Conservation (phyloP, 2,888 invertebrate species). For the Leuctra nigra region DNA sequence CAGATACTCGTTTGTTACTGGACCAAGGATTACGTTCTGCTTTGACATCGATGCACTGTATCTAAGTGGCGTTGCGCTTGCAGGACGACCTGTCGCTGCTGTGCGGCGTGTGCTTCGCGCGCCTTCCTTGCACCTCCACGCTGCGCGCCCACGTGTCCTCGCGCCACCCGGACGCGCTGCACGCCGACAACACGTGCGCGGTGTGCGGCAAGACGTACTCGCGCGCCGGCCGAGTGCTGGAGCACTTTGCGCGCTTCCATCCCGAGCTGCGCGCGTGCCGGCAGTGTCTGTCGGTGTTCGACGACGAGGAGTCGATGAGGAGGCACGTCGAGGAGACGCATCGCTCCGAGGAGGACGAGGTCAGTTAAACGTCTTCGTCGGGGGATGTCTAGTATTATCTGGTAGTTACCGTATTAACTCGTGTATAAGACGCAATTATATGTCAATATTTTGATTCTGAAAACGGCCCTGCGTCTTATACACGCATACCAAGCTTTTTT, state of each 20-base stretch:
- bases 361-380: too few relatives aligned
- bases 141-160: slow-evolving; percentile 49
- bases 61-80: slow-evolving; percentile 37
- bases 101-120: slow-evolving; percentile 50
- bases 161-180: slow-evolving; percentile 44
- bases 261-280: slow-evolving; percentile 52
- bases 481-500: too few relatives aligned
- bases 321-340: not conserved
- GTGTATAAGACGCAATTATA: too few relatives aligned
- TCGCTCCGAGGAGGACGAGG: slow-evolving; percentile 28
- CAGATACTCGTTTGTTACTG: not conserved
- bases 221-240: slow-evolving; percentile 49
- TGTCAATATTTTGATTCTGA: too few relatives aligned
- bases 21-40: not conserved
- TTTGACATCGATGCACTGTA: slow-evolving; percentile 17
- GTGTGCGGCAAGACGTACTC: slow-evolving; percentile 54
- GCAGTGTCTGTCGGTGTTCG: slow-evolving; percentile 51
- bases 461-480: too few relatives aligned
- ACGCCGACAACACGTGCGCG: slow-evolving; percentile 48
- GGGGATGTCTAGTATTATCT: too few relatives aligned
- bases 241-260: slow-evolving; percentile 52
- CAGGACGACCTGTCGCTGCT: slow-evolving; percentile 49
- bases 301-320: not conserved
- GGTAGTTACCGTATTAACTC: too few relatives aligned
- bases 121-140: slow-evolving; percentile 49